These are phyloP conservation scores for Micrasema minimum DNA, from an alignment of 1,140 invertebrate species.

Conservation along the genomic window DNA sequence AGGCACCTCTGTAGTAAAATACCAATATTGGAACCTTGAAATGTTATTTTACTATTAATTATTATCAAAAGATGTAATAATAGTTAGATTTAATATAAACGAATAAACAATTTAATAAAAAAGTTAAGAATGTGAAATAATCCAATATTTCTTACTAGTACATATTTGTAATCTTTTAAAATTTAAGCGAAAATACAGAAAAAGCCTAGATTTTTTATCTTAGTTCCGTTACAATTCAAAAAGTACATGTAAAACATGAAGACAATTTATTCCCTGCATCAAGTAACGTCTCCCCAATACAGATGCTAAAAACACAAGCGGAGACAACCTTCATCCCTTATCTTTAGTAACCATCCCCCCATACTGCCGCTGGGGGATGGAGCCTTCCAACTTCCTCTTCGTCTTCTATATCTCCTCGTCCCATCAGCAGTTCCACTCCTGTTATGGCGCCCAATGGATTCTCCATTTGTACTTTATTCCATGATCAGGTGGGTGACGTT, in stretches of 20 bases:
- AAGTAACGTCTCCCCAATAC: conserved; percentile 1
- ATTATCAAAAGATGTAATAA: no score
- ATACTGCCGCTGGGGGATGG: neutral
- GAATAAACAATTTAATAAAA: no score
- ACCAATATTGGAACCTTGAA: no score
- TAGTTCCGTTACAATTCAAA: no score
- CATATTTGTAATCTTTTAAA: no score
- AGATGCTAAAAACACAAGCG: conserved; percentile 27
- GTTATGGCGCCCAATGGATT: conserved; percentile 15
- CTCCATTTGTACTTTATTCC: conserved; percentile 8
- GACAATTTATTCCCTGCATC: neutral
- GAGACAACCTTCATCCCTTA: conserved; percentile 34
- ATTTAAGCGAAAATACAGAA: no score
- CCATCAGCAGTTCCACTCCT: conserved; percentile 22
- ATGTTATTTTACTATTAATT: no score
- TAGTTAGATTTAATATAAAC: no score
- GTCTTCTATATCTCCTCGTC: conserved; percentile 23
- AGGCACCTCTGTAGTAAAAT: no score
- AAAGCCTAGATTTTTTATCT: no score
- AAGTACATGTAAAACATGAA: neutral
- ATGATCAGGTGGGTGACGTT: conserved; percentile 4
- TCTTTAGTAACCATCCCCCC: conserved; percentile 19
- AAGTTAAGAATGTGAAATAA: no score
- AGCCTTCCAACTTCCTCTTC: conserved; percentile 13
- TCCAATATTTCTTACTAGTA: no score